A percentile compares a stretch with the other conserved stretches of the same genome.
phyloP scores from a whole-genome alignment of 2,797 vertebrate genomes.

The Crocodylus rhombifer region DNA sequence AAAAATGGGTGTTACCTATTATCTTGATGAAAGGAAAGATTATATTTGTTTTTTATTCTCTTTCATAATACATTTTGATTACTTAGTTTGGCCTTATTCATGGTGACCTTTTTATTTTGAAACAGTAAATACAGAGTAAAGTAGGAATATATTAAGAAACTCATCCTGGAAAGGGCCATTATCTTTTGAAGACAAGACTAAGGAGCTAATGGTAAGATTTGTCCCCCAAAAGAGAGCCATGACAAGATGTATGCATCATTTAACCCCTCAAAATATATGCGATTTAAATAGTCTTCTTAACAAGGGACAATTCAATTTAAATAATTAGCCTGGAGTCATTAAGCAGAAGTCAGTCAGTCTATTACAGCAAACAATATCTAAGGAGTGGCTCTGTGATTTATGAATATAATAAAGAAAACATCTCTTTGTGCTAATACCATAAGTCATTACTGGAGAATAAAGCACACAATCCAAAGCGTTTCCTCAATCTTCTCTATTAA shows the following conservation, averaged over 20 bases:
- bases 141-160: background rate
- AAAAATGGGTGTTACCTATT: constrained; percentile 42
- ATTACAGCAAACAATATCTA: background rate
- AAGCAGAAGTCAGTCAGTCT: background rate
- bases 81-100: constrained; percentile 52
- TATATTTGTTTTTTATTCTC: constrained; percentile 34
- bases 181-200: background rate
- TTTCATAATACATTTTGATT: constrained; percentile 25
- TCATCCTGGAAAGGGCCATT: background rate
- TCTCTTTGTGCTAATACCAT: background rate
- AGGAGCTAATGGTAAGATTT: background rate
- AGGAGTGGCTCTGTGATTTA: background rate
- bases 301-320: background rate
- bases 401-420: background rate
- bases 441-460: background rate
- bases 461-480: background rate
- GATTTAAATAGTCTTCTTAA: background rate
- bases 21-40: constrained; percentile 22
- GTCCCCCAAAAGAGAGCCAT: background rate
- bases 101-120: background rate
- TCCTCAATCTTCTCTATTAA: background rate
- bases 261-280: background rate
- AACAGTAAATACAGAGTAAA: background rate
- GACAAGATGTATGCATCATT: background rate
- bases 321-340: background rate